These are phyloP conservation scores for Seira musarum DNA, from an alignment of 2,888 invertebrate genomes.

Conservation along the genomic window DNA sequence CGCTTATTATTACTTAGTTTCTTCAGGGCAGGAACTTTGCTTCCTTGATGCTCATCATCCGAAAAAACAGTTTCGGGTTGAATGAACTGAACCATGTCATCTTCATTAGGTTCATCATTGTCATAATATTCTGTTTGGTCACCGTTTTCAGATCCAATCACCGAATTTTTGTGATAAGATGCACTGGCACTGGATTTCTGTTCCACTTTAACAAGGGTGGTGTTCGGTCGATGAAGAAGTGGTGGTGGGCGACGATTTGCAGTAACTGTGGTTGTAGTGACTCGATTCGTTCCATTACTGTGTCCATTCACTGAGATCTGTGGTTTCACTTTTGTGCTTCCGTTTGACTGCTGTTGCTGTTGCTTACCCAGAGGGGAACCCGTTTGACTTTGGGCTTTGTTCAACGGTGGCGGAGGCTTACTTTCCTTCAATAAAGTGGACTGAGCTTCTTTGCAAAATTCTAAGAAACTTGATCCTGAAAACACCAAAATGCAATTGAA, in stretches of 20 bases:
- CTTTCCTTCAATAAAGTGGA: slow-evolving; percentile 1
- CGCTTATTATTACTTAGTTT: slow-evolving; percentile 16
- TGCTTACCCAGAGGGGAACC: background rate
- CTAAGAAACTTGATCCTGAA: slow-evolving; percentile 51
- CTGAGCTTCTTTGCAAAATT: slow-evolving; percentile 49
- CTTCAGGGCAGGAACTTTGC: slow-evolving; percentile 1
- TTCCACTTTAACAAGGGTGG: no score
- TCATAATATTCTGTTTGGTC: slow-evolving; percentile 23
- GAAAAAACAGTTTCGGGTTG: slow-evolving; percentile 51
- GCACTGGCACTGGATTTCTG: no score
- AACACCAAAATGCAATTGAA: no score
- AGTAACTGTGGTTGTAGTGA: background rate
- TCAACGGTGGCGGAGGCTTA: slow-evolving; percentile 27
- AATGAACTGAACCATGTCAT: slow-evolving; percentile 40
- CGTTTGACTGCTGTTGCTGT: background rate
- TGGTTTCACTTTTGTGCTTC: background rate
- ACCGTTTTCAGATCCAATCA: background rate
- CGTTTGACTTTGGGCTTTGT: slow-evolving; percentile 27
- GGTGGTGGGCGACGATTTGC: slow-evolving; percentile 36
- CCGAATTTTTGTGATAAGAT: no score
- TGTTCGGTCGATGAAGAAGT: slow-evolving; percentile 34
- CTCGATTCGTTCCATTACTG: slow-evolving; percentile 9
- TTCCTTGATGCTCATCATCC: slow-evolving; percentile 40
- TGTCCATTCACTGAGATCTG: background rate
- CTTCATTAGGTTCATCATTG: slow-evolving; percentile 26